Evolutionary conservation across 1,140 invertebrate species (phyloP), one percentile per base, ranked within the genome.

Genomic region (Procambarus clarkii): DNA sequence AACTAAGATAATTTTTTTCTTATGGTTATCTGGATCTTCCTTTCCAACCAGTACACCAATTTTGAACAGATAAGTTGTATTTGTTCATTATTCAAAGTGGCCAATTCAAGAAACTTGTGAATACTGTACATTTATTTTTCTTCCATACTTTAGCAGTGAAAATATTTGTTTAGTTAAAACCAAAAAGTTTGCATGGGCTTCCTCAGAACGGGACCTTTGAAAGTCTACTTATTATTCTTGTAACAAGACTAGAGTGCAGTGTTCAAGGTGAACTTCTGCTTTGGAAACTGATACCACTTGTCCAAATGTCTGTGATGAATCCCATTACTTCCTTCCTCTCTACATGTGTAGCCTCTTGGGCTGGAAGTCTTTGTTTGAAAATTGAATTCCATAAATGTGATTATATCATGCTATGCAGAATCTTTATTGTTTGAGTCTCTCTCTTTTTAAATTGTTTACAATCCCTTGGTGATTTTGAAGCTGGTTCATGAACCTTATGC

Each of bases 221-320:
- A 64, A 83, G 76, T 77, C 76, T 45, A 24, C 34, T 44, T 7
- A 54, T 46, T 54, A 79, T 79, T 78, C 21, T 54, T 54, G 45
- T 79, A 48, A 46, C 45, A 21, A 48, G 77, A 54, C 11, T 79
- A 64, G 58, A 71, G 45, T 84, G 34, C 60, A 54, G 82, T 54
- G 13, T 44, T n/a, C 24, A 84, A 60, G 74, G 69, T 69, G 34
- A 54, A 18, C 58, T 45, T 82, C 50, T 60, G 45, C 18, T 81
- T 18, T 50, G 80, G 84, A 48, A 50, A 54, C 18, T 78, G 48
- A 76, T 77, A 58, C 78, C 74, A 78, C 71, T 74, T 88, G 78
- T 88, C 79, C 79, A 88, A 81, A 81, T 88, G 46, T 88, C 87
- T 88, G 87, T 88, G 87, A 88, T 88, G 78, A 81, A 88, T 81